Evolutionary conservation across 2,113 vertebrate genomes (phyloP).

Genomic region (Merops nubicus): DNA sequence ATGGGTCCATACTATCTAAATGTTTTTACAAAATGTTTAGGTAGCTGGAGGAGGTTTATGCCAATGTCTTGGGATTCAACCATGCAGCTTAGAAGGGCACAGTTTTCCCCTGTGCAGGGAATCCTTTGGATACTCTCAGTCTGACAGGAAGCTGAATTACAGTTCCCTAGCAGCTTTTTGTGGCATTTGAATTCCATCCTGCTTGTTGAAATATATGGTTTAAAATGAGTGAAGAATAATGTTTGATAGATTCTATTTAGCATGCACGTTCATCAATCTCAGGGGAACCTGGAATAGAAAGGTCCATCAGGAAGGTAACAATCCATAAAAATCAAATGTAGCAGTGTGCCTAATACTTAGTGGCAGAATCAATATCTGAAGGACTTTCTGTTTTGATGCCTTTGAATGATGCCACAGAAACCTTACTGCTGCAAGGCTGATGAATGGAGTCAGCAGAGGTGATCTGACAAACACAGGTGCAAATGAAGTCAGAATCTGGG

Average conservation of each 20-base stretch:
- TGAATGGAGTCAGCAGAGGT: background rate
- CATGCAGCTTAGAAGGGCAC: background rate
- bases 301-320: constrained; percentile 19
- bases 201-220: background rate
- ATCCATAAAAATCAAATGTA: constrained; percentile 32
- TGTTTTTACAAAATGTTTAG: background rate
- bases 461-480: background rate
- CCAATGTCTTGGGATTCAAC: background rate
- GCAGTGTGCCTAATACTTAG: background rate
- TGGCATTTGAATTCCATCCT: background rate
- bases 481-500: background rate
- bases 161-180: background rate
- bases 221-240: background rate
- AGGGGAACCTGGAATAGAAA: background rate
- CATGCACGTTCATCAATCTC: background rate
- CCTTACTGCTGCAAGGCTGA: background rate
- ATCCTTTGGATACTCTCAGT: background rate
- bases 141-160: background rate
- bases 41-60: background rate
- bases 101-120: background rate
- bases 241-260: constrained; percentile 13
- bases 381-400: constrained; percentile 42
- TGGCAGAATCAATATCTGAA: constrained; percentile 49
- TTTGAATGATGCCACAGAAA: constrained; percentile 13
- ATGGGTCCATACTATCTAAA: background rate